Conservation (phyloP, 35 echinoderm and acorn worm genomes). For the Heliocidaris tuberculata region DNA sequence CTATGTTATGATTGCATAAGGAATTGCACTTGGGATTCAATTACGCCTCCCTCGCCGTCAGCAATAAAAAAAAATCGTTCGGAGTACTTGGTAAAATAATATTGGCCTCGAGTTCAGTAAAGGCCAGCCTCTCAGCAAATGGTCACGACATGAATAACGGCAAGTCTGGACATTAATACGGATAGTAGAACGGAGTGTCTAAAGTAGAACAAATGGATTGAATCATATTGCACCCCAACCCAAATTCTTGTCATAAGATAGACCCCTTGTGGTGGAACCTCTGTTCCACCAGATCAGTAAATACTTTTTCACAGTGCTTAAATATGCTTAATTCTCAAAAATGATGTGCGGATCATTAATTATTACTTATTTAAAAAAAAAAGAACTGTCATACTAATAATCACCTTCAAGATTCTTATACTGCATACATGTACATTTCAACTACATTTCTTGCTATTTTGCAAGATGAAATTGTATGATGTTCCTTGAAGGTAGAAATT, state of each 20-base stretch:
- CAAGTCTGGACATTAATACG: neutral
- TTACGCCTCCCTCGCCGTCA: neutral
- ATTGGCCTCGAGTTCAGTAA: neutral
- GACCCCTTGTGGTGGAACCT: neutral
- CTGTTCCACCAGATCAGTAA: neutral
- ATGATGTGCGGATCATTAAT: no score
- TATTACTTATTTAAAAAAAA: no score
- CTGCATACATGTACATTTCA: no score
- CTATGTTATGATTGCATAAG: conserved; percentile 6
- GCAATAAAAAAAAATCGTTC: neutral
- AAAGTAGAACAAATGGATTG: neutral
- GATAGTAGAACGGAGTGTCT: neutral
- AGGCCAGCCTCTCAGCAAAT: neutral
- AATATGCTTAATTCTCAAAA: no score
- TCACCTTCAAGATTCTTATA: no score
- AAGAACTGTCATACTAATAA: no score
- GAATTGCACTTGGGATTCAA: conserved; percentile 4
- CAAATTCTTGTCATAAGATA: neutral
- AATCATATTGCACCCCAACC: neutral
- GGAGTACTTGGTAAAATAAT: neutral
- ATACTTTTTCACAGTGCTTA: no score
- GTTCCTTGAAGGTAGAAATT: no score
- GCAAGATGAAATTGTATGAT: no score
- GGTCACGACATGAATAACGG: neutral
- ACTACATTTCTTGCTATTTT: no score